These are phyloP conservation scores for Caprella mutica DNA, from an alignment of 2,888 invertebrate species.

Conservation along the genomic window DNA sequence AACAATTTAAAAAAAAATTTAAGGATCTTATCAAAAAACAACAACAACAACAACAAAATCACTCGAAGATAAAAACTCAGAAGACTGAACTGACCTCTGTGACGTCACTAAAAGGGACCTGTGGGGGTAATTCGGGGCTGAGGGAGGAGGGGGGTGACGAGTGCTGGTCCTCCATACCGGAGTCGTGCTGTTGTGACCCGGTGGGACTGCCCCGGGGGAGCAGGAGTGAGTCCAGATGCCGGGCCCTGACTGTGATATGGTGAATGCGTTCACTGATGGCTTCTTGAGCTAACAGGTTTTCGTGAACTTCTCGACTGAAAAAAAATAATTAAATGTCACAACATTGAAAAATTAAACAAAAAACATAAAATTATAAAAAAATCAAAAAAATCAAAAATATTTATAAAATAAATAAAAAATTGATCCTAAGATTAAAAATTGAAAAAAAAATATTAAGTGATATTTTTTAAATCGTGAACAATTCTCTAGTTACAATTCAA, in stretches of 20 bases:
- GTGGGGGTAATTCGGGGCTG: neutral
- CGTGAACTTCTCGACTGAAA: conserved; percentile 26
- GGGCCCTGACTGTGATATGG: conserved; percentile 24
- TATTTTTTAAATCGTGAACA: neutral
- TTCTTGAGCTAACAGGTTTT: conserved; percentile 31
- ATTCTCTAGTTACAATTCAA: too few species aligned
- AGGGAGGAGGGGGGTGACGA: conserved; percentile 8
- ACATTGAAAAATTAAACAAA: too few species aligned
- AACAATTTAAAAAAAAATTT: too few species aligned
- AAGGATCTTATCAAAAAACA: neutral
- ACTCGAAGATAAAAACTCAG: neutral
- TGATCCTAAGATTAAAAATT: neutral
- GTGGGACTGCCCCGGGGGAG: conserved; percentile 8
- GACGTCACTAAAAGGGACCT: neutral
- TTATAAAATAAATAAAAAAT: neutral
- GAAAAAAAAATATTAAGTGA: neutral
- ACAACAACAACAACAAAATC: neutral
- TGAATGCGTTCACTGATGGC: conserved; percentile 31
- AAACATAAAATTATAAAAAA: neutral
- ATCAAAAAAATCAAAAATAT: neutral
- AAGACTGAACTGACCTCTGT: conserved; percentile 19
- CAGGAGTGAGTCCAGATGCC: conserved; percentile 30
- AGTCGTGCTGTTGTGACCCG: neutral
- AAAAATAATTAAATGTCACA: neutral
- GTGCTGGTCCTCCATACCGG: neutral